Base-by-base conservation (phyloP, 2,797 vertebrate species). In the Cetoscarus ocellatus region DNA sequence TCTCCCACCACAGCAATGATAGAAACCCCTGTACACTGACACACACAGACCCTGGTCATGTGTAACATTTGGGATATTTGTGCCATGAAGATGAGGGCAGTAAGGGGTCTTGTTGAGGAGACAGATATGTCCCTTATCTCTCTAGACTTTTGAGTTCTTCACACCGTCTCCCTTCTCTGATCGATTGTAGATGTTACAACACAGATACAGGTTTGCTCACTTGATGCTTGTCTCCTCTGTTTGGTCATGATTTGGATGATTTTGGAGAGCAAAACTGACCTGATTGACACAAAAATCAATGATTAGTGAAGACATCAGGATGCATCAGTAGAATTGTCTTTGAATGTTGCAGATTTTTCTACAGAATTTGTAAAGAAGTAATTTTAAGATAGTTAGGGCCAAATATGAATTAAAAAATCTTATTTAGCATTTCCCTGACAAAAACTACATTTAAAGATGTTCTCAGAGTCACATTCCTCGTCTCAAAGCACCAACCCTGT, bases 61-160 rank as follows among this genome's bases (percentile, higher is more conserved):
- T 85, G 75, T 79, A 83, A 83, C 80, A 83, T 79, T 80, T 71
- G 79, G 80, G 64, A 77, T 60, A 76, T 59, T 61, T 76, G 75
- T 76, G 62, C 82, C 54, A 68, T 67, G 73, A 75, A 70, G 79
- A 60, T 63, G 43, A 69, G 76, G 75, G 63, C 71, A 69, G 77
- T 43, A 49, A 19, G 27, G 14, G 69, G 77, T 51, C 80, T 76
- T 84, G 85, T 88, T 77, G 66, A 70, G 58, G 75, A 80, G 67
- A 82, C 45, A 35, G 84, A 87, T 86, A 70, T 58, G 64, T 86
- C 81, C 75, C 70, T 70, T 82, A 79, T 82, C 80, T 75, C 74
- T 43, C 61, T 71, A 78, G 84, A 89, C 72, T 89, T 27, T 84
- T 77, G 73, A 57, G 62, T 82, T 79, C 67, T 69, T 82, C 60